Percentiles rank a stretch among this genome's conserved stretches.
These are phyloP conservation scores for Perithous albicinctus DNA, from an alignment of 2,888 invertebrate species.

Conservation along the genomic window DNA sequence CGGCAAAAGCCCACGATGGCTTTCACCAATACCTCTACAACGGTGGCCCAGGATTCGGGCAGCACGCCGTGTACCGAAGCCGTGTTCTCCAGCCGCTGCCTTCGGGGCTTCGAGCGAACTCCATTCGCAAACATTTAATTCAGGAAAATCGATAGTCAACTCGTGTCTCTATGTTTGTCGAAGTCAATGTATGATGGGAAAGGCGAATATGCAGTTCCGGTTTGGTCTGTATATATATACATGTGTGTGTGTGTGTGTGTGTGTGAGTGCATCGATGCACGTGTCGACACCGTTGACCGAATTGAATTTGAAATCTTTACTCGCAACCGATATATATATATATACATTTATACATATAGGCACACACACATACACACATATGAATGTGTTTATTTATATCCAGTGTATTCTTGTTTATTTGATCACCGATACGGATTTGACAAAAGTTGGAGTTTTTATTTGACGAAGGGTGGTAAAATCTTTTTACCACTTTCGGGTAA, in stretches of 20 bases:
- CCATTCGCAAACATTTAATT: conserved; percentile 78
- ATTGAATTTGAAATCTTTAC: conserved; percentile 74
- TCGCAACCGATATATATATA: conserved; percentile 62
- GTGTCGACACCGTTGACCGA: conserved; percentile 51
- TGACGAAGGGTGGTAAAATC: too few relatives aligned
- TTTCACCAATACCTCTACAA: conserved; percentile 1
- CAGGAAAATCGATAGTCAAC: conserved; percentile 74
- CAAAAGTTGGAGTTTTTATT: too few relatives aligned
- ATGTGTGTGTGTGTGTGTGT: background rate
- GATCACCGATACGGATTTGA: too few relatives aligned
- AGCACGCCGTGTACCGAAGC: conserved; percentile 64
- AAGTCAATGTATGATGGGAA: background rate
- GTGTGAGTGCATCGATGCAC: conserved; percentile 29
- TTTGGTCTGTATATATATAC: too few relatives aligned
- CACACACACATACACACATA: too few relatives aligned
- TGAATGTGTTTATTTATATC: too few relatives aligned
- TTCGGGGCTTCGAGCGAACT: conserved; percentile 40
- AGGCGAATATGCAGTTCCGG: background rate
- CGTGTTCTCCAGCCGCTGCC: conserved; percentile 16
- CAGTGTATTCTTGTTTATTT: too few relatives aligned
- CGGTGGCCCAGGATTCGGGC: conserved; percentile 56
- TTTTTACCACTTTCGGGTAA: too few relatives aligned
- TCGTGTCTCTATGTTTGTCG: conserved; percentile 29
- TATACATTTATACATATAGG: background rate
- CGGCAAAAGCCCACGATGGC: conserved; percentile 62